A percentile compares a stretch with the other conserved stretches of the same genome.
Evolutionary conservation across 2,113 vertebrate genomes (phyloP).

Genomic region (Microtus oregoni): DNA sequence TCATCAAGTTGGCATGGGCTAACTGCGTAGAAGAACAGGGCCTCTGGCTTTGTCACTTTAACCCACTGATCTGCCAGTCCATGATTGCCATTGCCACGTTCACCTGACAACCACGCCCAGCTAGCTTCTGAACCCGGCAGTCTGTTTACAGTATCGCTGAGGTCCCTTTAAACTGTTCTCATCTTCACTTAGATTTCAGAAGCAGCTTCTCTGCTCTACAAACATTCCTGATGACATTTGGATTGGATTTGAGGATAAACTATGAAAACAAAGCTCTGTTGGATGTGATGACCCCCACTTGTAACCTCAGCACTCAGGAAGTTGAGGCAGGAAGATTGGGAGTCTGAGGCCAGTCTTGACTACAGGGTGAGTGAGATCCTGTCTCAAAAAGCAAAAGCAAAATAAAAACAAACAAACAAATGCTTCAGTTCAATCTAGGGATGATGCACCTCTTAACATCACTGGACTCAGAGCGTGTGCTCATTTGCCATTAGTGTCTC

Average conservation of each 20-base stretch:
- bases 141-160: conserved; percentile 1
- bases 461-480: accelerated
- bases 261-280: neutral
- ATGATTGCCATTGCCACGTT: accelerated
- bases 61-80: neutral
- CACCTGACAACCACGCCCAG: neutral
- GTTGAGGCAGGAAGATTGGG: neutral
- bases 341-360: neutral
- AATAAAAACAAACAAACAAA: neutral
- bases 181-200: conserved; percentile 27
- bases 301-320: neutral
- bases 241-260: neutral
- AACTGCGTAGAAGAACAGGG: too few species aligned
- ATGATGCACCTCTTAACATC: neutral
- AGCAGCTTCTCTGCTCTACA: neutral
- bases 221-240: neutral
- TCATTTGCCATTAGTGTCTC: neutral
- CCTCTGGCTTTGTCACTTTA: neutral
- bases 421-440: neutral
- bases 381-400: neutral
- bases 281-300: neutral
- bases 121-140: neutral
- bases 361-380: neutral
- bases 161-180: neutral
- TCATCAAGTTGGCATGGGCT: neutral